A percentile compares a stretch with the other conserved stretches of the same genome.
phyloP scores from a whole-genome alignment of 2,113 vertebrate genomes.

The Ctenodactylus gundi region DNA sequence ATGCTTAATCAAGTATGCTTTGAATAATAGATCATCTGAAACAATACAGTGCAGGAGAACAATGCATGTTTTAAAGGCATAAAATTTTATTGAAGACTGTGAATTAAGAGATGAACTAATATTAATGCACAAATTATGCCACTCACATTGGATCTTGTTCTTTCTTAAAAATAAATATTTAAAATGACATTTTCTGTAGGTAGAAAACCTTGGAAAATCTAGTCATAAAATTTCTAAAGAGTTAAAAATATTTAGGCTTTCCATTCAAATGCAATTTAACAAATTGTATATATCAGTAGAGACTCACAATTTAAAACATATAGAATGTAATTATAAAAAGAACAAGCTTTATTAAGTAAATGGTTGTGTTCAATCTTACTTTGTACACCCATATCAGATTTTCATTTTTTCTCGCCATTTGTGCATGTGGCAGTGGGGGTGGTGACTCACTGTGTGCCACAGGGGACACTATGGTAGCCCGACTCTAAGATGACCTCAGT shows the following conservation, averaged over 20 bases:
- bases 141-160: neutral
- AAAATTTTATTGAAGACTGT: conserved; percentile 22
- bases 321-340: neutral
- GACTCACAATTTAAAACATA: neutral
- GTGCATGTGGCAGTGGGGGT: neutral
- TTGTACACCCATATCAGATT: neutral
- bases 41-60: conserved; percentile 46
- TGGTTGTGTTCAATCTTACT: neutral
- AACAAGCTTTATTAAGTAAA: neutral
- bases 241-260: neutral
- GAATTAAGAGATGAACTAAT: neutral
- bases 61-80: neutral
- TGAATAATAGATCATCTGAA: conserved; percentile 42
- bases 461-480: neutral
- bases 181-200: neutral
- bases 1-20: conserved; percentile 14
- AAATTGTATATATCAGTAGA: neutral
- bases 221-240: neutral
- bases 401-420: neutral
- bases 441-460: too few relatives aligned
- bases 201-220: neutral
- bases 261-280: neutral
- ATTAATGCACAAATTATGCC: neutral
- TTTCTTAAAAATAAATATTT: neutral
- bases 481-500: neutral